phyloP scores from a whole-genome alignment of 2,113 vertebrate species.

The Cephalopterus ornatus region DNA sequence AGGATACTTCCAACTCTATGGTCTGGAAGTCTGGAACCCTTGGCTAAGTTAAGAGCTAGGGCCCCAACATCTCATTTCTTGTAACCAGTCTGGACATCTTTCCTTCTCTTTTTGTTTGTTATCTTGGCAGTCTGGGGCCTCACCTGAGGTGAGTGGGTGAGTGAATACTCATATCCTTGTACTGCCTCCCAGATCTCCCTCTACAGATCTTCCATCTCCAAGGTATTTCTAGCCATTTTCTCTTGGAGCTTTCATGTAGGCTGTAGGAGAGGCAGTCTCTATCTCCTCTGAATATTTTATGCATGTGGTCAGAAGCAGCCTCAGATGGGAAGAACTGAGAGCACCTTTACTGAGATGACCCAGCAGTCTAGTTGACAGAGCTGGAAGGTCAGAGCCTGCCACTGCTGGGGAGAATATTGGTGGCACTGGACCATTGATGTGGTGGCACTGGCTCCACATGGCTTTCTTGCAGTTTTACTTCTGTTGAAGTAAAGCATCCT shows the following conservation, averaged over 20 bases:
- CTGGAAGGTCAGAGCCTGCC: background rate
- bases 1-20: background rate
- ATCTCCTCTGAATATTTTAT: background rate
- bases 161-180: background rate
- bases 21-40: background rate
- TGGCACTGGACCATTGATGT: background rate
- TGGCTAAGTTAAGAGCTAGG: background rate
- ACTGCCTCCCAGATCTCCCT: background rate
- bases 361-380: background rate
- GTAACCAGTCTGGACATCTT: background rate
- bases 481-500: background rate
- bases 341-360: background rate
- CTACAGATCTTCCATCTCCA: background rate
- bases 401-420: background rate
- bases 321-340: background rate
- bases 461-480: background rate
- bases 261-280: background rate
- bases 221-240: background rate
- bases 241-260: background rate
- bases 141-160: background rate
- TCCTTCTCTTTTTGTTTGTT: background rate
- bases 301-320: background rate
- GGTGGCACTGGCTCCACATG: background rate
- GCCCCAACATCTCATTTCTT: background rate
- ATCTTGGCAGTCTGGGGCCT: background rate